Evolutionary conservation across 2,797 vertebrate species (phyloP).

Genomic region (Acanthis flammea): DNA sequence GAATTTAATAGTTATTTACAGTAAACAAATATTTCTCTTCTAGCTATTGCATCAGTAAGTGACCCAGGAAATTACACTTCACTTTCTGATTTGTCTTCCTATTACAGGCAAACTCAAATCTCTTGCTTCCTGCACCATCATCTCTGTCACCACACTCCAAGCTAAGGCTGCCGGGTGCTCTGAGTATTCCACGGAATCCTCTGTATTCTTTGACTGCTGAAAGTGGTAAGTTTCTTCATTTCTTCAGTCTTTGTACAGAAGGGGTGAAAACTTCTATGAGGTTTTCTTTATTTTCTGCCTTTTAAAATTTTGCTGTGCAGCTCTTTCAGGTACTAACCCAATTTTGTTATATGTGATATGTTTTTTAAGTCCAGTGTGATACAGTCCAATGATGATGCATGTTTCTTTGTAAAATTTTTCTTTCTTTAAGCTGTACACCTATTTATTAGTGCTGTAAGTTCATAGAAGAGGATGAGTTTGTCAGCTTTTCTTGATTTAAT

Average conservation of each 20-base stretch:
- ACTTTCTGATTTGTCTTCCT: conserved; percentile 76
- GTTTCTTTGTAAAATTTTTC: neutral
- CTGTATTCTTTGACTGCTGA: conserved; percentile 70
- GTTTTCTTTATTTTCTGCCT: neutral
- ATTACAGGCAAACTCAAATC: conserved; percentile 81
- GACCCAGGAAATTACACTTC: conserved; percentile 72
- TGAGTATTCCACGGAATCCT: conserved; percentile 74
- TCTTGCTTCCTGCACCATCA: conserved; percentile 80
- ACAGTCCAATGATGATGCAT: neutral
- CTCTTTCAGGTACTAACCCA: neutral
- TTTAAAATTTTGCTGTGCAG: neutral
- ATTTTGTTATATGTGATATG: neutral
- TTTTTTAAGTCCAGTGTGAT: neutral
- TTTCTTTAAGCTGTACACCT: neutral
- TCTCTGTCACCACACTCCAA: conserved; percentile 82
- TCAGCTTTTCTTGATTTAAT: neutral
- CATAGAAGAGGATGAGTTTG: neutral
- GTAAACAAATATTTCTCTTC: conserved; percentile 53
- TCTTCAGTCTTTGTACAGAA: neutral
- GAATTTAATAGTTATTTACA: neutral
- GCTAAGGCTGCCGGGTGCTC: conserved; percentile 73
- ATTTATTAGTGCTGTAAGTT: neutral
- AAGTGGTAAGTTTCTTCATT: conserved; percentile 73
- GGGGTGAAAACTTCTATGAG: neutral
- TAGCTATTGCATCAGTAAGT: conserved; percentile 66